Evolutionary conservation across 1,140 invertebrate species (phyloP).

Genomic region (Ephestia elutella): DNA sequence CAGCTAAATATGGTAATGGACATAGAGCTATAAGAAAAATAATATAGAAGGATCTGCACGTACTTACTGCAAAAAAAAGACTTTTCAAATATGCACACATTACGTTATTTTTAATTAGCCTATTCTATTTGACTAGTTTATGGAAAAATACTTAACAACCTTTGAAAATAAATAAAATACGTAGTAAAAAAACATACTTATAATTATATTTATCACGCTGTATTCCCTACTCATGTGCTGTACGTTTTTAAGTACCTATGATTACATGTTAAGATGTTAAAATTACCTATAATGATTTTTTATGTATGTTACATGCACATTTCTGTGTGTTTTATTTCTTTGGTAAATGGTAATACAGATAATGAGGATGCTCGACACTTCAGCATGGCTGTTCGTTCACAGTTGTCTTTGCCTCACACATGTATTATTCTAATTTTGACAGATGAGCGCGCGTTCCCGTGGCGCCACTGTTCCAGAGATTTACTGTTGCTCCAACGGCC

Average conservation of each 20-base stretch:
- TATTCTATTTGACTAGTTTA: no score
- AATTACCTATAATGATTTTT: no score
- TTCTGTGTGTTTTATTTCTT: neutral
- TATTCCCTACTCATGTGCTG: no score
- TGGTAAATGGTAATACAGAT: neutral
- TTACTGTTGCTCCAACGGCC: constrained; percentile 64
- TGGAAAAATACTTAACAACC: no score
- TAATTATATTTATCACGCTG: no score
- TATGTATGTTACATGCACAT: neutral
- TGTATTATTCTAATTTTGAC: constrained; percentile 56
- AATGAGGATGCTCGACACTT: neutral
- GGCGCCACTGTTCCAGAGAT: constrained; percentile 62
- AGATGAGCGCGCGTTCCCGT: constrained; percentile 51
- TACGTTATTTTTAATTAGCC: no score
- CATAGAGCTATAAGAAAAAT: neutral
- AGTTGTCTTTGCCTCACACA: constrained; percentile 41
- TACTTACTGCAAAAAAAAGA: no score
- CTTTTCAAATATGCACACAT: no score
- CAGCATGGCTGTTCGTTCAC: constrained; percentile 10
- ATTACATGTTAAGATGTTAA: no score
- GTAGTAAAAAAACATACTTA: no score
- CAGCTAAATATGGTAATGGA: neutral
- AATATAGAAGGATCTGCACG: neutral
- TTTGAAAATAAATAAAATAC: no score
- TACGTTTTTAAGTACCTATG: no score